These are phyloP conservation scores for pig (Sus scrofa) DNA, from an alignment of 2,113 vertebrate genomes.

Conservation along the genomic window DNA sequence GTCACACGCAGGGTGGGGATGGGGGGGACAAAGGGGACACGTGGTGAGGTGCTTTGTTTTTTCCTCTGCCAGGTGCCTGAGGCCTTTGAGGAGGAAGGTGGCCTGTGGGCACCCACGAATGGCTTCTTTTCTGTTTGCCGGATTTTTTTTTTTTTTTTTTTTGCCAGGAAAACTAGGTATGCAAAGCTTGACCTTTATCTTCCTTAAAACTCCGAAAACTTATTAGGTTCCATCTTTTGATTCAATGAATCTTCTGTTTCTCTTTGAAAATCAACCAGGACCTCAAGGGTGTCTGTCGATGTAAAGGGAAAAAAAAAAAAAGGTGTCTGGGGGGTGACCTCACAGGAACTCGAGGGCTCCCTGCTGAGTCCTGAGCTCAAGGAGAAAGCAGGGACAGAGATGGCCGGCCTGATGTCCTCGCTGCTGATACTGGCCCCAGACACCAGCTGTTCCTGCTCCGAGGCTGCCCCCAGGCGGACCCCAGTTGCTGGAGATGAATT, in stretches of 20 bases:
- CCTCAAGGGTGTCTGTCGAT: background rate
- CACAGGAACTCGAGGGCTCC: background rate
- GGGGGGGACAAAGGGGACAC: background rate
- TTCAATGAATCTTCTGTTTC: background rate
- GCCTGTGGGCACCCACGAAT: background rate
- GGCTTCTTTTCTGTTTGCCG: background rate
- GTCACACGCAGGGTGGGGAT: background rate
- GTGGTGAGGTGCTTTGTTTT: background rate
- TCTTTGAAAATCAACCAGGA: background rate
- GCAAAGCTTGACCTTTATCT: background rate
- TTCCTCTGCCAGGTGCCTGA: background rate
- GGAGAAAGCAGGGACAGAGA: background rate
- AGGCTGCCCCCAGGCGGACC: fast-evolving
- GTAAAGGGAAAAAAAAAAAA: background rate
- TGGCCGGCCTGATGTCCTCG: background rate
- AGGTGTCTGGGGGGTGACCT: background rate
- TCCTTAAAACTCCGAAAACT: constrained; percentile 52
- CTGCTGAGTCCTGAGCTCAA: background rate
- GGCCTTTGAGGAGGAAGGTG: background rate
- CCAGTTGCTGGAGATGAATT: fast-evolving
- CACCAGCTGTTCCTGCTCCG: background rate
- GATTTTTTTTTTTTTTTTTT: background rate
- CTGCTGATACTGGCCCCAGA: background rate
- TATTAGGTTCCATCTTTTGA: background rate
- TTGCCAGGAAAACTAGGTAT: background rate